Evolutionary conservation across 2,113 vertebrate species (phyloP).

Genomic region (Tor tambroides): DNA sequence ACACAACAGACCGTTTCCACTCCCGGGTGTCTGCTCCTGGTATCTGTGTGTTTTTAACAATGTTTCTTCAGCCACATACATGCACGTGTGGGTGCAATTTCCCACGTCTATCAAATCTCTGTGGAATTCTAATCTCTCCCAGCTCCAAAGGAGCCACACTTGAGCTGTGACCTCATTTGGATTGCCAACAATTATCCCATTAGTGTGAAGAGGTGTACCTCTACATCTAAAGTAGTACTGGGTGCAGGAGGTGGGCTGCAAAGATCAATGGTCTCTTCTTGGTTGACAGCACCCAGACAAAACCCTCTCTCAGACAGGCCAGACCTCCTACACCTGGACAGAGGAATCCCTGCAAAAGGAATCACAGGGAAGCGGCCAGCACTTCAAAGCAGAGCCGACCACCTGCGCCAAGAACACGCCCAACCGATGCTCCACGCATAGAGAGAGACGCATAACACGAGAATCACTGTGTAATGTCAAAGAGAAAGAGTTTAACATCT

Average conservation of each 20-base stretch:
- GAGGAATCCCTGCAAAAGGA: constrained; percentile 58
- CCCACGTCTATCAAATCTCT: constrained; percentile 47
- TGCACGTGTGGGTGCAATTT: constrained; percentile 45
- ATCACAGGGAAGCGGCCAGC: constrained; percentile 66
- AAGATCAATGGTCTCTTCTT: constrained; percentile 88
- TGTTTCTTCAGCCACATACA: not conserved
- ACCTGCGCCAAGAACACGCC: constrained; percentile 72
- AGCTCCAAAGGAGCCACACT: constrained; percentile 85
- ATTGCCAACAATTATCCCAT: constrained; percentile 95
- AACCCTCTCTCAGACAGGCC: constrained; percentile 88
- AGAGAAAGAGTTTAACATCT: not conserved
- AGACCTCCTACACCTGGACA: constrained; percentile 92
- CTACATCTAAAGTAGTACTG: constrained; percentile 63
- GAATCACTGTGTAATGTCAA: not conserved
- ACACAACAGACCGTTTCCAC: not conserved
- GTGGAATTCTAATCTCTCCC: constrained; percentile 83
- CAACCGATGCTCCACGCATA: not conserved
- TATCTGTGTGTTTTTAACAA: not conserved
- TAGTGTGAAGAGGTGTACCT: constrained; percentile 84
- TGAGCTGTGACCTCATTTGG: constrained; percentile 95
- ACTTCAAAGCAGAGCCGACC: constrained; percentile 75
- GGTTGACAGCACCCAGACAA: constrained; percentile 92
- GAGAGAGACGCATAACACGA: not conserved
- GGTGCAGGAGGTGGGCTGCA: constrained; percentile 77
- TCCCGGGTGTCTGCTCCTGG: not conserved